Percentiles rank a stretch among this genome's conserved stretches.
These are phyloP conservation scores for Benitochromis conjunctus DNA, from an alignment of 2,113 vertebrate species.

Conservation along the genomic window DNA sequence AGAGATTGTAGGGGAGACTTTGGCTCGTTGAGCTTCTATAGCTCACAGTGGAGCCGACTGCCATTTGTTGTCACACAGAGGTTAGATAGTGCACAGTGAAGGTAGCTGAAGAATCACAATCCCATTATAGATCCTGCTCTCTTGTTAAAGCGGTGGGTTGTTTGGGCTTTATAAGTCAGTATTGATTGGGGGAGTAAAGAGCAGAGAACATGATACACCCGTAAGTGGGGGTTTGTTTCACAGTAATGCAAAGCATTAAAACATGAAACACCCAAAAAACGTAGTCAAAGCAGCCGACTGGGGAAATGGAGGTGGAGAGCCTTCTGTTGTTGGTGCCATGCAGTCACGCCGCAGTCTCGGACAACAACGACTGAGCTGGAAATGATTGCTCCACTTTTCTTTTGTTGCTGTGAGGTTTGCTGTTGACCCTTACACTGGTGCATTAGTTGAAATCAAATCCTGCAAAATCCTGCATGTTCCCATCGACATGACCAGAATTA, in stretches of 20 bases:
- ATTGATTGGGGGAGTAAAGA: constrained; percentile 8
- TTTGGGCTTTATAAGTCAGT: constrained; percentile 4
- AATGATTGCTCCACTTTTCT: not conserved
- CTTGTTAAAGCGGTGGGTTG: not conserved
- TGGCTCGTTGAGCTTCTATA: constrained; percentile 43
- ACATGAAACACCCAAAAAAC: not conserved
- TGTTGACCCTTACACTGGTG: not conserved
- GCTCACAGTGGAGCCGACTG: not conserved
- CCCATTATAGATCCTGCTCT: constrained; percentile 37
- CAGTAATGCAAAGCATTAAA: not conserved
- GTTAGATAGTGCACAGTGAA: constrained; percentile 15
- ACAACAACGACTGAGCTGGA: not conserved
- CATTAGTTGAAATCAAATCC: not conserved
- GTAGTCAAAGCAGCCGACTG: not conserved
- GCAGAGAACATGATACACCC: not conserved
- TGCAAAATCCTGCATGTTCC: not conserved
- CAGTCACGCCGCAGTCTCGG: not conserved
- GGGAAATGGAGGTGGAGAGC: not conserved
- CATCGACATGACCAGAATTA: not conserved
- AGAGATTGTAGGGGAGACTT: not conserved
- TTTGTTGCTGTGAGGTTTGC: not conserved
- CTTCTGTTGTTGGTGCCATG: not conserved
- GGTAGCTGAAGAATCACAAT: constrained; percentile 37
- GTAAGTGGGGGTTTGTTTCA: not conserved
- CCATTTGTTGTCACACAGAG: constrained; percentile 54